These are phyloP conservation scores for Dipodomys stephensi DNA, from an alignment of 2,113 vertebrate species.

Conservation along the genomic window DNA sequence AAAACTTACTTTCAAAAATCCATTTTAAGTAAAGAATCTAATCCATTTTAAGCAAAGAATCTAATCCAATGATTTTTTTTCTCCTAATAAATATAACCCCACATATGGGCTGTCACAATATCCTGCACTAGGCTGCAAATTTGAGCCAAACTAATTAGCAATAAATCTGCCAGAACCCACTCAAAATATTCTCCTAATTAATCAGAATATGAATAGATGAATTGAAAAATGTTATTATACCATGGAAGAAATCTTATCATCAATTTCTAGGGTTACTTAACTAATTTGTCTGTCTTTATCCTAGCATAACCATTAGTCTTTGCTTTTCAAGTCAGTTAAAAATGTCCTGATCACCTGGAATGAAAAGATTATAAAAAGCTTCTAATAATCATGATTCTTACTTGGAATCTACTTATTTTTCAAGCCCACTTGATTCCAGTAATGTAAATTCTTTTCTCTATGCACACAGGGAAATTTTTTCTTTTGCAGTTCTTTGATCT, in stretches of 20 bases:
- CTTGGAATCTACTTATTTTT: slow-evolving; percentile 56
- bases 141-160: slow-evolving; percentile 69
- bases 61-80: slow-evolving; percentile 47
- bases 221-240: slow-evolving; percentile 68
- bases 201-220: slow-evolving; percentile 71
- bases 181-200: slow-evolving; percentile 78
- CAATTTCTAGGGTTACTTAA: slow-evolving; percentile 65
- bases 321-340: slow-evolving; percentile 57
- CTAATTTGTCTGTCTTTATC: slow-evolving; percentile 65
- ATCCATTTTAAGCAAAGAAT: slow-evolving; percentile 22
- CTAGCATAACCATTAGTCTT: slow-evolving; percentile 45
- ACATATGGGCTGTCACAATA: slow-evolving; percentile 49
- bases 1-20: slow-evolving; percentile 44
- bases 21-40: slow-evolving; percentile 25
- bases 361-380: slow-evolving; percentile 67
- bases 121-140: slow-evolving; percentile 52
- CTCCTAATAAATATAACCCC: slow-evolving; percentile 46
- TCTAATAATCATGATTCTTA: slow-evolving; percentile 59
- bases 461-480: slow-evolving; percentile 8
- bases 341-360: slow-evolving; percentile 55
- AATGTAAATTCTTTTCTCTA: slow-evolving; percentile 42
- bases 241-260: slow-evolving; percentile 46
- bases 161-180: slow-evolving; percentile 72
- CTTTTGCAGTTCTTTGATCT: neutral
- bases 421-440: neutral